Conservation (phyloP, 2,113 vertebrate genomes). For the Oncorhynchus kisutch region DNA sequence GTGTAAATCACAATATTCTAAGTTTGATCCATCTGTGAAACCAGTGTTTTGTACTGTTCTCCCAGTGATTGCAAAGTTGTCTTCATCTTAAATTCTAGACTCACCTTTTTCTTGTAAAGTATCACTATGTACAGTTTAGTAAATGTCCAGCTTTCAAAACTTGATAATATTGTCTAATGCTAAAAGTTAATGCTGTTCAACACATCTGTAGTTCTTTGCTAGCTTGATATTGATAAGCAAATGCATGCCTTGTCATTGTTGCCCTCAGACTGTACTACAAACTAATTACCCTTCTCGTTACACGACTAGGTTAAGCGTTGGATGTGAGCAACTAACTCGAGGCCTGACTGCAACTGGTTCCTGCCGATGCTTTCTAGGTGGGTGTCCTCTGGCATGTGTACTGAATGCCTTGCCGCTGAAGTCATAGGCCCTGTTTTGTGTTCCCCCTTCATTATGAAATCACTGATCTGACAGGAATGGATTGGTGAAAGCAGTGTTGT, state of each 20-base stretch:
- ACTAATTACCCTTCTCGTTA: slow-evolving; percentile 6
- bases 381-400: neutral
- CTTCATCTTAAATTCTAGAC: slow-evolving; percentile 5
- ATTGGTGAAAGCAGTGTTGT: too few species aligned
- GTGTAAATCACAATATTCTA: neutral
- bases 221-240: neutral
- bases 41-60: neutral
- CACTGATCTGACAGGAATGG: too few species aligned
- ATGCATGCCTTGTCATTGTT: slow-evolving; percentile 14
- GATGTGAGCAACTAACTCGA: neutral
- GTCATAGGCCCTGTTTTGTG: too few species aligned
- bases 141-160: neutral
- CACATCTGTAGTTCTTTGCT: neutral
- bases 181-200: neutral
- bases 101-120: slow-evolving; percentile 2
- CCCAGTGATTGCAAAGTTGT: slow-evolving; percentile 11
- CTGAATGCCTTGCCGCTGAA: too few species aligned
- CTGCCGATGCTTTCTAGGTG: neutral
- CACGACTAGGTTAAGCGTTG: slow-evolving; percentile 4
- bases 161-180: neutral
- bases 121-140: neutral
- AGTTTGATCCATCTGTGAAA: neutral
- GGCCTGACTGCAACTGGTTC: neutral
- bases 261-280: neutral
- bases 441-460: too few species aligned